Conservation (phyloP, 92 coral and sea anemone species). For the Diadumene lineata region DNA sequence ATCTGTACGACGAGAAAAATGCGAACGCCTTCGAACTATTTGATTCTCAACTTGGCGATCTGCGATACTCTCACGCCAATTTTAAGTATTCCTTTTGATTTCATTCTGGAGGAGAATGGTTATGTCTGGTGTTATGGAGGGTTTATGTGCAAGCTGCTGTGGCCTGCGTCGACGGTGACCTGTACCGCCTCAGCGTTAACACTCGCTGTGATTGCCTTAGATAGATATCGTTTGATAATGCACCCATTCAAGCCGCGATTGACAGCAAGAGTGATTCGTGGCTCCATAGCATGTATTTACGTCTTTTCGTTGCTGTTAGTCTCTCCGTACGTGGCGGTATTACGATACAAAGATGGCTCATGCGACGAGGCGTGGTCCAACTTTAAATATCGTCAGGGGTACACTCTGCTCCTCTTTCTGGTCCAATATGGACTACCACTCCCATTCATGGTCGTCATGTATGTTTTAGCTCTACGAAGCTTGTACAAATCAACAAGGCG, state of each 20-base stretch:
- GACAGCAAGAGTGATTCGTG: constrained; percentile 46
- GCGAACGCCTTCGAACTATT: constrained; percentile 42
- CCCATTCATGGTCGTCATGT: constrained; percentile 67
- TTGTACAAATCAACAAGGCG: constrained; percentile 46
- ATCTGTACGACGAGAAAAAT: constrained; percentile 50
- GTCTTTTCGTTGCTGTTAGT: constrained; percentile 34
- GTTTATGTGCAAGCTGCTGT: constrained; percentile 62
- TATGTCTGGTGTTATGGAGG: constrained; percentile 77
- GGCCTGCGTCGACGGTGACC: constrained; percentile 86
- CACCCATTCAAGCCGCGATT: constrained; percentile 73
- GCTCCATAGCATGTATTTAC: constrained; percentile 29
- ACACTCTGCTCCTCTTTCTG: constrained; percentile 65
- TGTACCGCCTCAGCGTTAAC: constrained; percentile 86
- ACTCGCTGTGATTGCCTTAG: constrained; percentile 80
- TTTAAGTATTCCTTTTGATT: constrained; percentile 84
- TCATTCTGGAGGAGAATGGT: constrained; percentile 65
- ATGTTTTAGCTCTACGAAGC: constrained; percentile 58
- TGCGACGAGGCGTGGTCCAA: constrained; percentile 67
- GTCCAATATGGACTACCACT: constrained; percentile 84
- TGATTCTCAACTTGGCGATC: constrained; percentile 75
- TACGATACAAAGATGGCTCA: constrained; percentile 36
- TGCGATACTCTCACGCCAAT: constrained; percentile 87
- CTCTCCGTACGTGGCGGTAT: constrained; percentile 44
- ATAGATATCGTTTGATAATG: constrained; percentile 69
- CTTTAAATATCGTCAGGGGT: constrained; percentile 60